Conservation (phyloP, 2,888 invertebrate species). For the Helleia helle region DNA sequence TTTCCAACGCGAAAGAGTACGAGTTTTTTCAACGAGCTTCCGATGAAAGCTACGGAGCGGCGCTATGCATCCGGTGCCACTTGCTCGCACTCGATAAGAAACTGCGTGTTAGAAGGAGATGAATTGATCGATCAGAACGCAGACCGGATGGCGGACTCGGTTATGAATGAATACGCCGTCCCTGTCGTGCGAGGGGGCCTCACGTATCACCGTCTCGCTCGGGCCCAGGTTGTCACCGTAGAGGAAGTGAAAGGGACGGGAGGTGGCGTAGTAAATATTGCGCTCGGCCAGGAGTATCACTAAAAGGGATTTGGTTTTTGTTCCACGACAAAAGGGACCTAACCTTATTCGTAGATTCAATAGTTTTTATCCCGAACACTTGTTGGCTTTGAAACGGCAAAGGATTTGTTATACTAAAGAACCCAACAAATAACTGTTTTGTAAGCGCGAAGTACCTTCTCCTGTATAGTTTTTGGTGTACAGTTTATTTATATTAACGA, state of each 20-base stretch:
- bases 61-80: constrained; percentile 63
- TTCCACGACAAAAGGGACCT: constrained; percentile 49
- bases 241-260: constrained; percentile 74
- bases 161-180: constrained; percentile 71
- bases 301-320: constrained; percentile 53
- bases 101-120: constrained; percentile 67
- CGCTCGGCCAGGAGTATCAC: constrained; percentile 51
- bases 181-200: constrained; percentile 37
- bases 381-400: not conserved
- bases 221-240: constrained; percentile 62
- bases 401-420: constrained; percentile 12
- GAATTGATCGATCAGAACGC: constrained; percentile 61
- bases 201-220: constrained; percentile 45
- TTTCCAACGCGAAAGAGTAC: constrained; percentile 37
- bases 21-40: constrained; percentile 55
- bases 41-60: constrained; percentile 52
- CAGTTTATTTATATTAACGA: too few species aligned
- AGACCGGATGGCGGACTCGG: constrained; percentile 71
- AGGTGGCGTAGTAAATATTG: constrained; percentile 71
- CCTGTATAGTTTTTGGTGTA: too few species aligned
- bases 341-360: constrained; percentile 52
- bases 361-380: constrained; percentile 11
- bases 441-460: not conserved
- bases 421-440: constrained; percentile 14
- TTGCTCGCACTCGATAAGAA: constrained; percentile 65